Base-by-base conservation (phyloP, 2,888 invertebrate genomes). In the Exocentrus adspersus region DNA sequence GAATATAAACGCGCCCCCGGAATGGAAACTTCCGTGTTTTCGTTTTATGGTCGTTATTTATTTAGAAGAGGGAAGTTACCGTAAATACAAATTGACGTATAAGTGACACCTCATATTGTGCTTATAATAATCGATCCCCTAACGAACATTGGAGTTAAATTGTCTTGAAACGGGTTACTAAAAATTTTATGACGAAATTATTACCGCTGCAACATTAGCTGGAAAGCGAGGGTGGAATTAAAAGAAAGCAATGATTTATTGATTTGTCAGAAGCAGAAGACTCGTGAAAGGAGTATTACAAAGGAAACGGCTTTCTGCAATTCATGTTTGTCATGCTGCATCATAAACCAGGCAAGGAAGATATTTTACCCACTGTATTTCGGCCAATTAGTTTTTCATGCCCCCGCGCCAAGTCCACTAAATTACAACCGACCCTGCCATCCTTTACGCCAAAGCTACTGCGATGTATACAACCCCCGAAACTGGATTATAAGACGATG, bases 261-360 rank as follows among this genome's bases (percentile, higher is more conserved):
- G 54, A 54, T 54, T 54, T 43, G 54, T 54, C 54, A 43, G 43
- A 42, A 41, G 19, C 53, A 53, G 37, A n/a, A 37, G 12, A 37
- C 37, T 37, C 14, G 37, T 12, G 2, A 14, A 14, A 14, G 14
- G 37, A 37, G 37, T 5, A 2, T 14, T 12, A 48, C 48, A 48
- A 48, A 28, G 16, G 48, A 14, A 48, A 28, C 28, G 24, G 48
- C 48, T 48, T 48, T 48, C 48, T 48, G 28, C 28, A 17, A 28
- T 48, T 48, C 48, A 16, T 19, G 28, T 48, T 48, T 28, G 48
- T 28, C 28, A 48, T 24, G 16, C 46, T n/a, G 24, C 5, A 9
- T 37, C 12, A 37, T 14, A n/a, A 14, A 14, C 2, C 1, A 37
- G 10, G 1, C 12, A 37, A n/a, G 5, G 12, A n/a, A 37, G 37